Conservation (phyloP, 1,140 invertebrate species). For the Lepidurus couesii region DNA sequence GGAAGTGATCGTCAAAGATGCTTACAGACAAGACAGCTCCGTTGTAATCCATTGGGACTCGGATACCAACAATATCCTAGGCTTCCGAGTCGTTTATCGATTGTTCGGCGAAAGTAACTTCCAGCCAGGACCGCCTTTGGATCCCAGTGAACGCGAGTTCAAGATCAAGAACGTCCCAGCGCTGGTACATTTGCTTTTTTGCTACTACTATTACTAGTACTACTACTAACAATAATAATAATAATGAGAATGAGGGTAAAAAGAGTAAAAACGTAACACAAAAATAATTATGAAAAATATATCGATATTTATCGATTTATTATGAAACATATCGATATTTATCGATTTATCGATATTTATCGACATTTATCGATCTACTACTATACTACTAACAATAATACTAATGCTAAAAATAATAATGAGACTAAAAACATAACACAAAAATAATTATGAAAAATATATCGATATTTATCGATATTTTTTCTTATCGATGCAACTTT, state of each 20-base stretch:
- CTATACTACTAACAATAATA: too few relatives aligned
- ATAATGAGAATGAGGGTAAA: neutral
- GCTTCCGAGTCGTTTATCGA: conserved; percentile 81
- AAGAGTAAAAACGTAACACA: too few relatives aligned
- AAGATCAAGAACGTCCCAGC: conserved; percentile 86
- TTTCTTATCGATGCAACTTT: neutral
- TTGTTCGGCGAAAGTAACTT: conserved; percentile 84
- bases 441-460: neutral
- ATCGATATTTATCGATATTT: conserved; percentile 7
- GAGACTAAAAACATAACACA: neutral
- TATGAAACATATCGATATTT: too few relatives aligned
- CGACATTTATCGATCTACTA: too few relatives aligned
- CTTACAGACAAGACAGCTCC: conserved; percentile 74
- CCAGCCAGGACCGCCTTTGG: conserved; percentile 77
- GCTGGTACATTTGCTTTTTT: conserved; percentile 52
- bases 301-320: too few relatives aligned
- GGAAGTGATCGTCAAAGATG: conserved; percentile 77
- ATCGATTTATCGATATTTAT: neutral
- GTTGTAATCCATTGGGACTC: conserved; percentile 89
- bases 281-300: too few relatives aligned
- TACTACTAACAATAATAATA: neutral
- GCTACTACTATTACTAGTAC: neutral
- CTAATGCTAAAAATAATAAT: too few relatives aligned
- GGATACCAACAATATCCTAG: conserved; percentile 72
- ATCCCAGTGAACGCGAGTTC: conserved; percentile 79